Base-by-base conservation (phyloP, 92 coral and sea anemone species). In the Porites lobata region DNA sequence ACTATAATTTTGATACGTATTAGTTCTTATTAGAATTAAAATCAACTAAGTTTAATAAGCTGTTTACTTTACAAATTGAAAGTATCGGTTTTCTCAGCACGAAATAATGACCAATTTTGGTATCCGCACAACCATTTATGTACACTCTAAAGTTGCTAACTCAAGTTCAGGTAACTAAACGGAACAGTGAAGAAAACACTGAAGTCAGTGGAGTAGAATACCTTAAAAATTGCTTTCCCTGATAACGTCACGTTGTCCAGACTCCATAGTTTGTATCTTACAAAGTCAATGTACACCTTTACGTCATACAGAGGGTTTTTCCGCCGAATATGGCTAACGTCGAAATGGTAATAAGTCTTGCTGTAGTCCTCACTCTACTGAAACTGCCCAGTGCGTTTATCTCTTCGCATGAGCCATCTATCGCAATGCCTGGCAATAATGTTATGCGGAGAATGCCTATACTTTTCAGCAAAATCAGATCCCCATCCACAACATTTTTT, bases 401-500 rank as follows among this genome's bases (percentile, higher is more conserved):
- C 65, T 61, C 65, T 61, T 6, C 65, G 65, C 19, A 61, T 61
- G 65, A 61, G 65, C 65, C 65, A 0, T 61, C 65, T 61, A 61
- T 13, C n/a, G 65, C 65, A 61, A 61, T 61, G 65, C 13, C 14
- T 61, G 13, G 15, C 65, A 11, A 61, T 61, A 61, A 61, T 11
- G 65, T 61, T 61, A 61, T 61, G 9, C 19, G 85, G 85, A 54
- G 82, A 51, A 29, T 32, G 47, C 15, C 77, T 67, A 22, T 51
- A 83, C 76, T 72, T 92, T 7, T 63, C 69, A 10, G 89, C 51
- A 50, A 92, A 92, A 19, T 82, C 92, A 10, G 20, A 43, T 15
- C 92, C 92, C 65, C 92, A 92, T 19, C 94, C 92, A 53, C 88
- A 92, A 76, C 92, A 88, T 77, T 83, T 92, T 66, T 76, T 47